Base-by-base conservation (phyloP, 2,888 invertebrate genomes). In the Hypsopygia costalis region DNA sequence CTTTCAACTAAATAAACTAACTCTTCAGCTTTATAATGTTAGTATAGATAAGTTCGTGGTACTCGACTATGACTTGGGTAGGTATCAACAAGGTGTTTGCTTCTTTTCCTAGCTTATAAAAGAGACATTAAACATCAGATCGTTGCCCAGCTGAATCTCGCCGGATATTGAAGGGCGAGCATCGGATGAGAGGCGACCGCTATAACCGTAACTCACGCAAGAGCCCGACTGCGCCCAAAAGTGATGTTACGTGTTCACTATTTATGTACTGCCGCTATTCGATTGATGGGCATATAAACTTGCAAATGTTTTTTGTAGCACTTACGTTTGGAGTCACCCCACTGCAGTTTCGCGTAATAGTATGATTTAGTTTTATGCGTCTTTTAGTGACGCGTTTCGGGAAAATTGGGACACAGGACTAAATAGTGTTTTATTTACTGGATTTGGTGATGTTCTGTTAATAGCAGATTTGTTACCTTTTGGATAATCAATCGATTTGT, bases 171-270 rank as follows among this genome's bases (percentile, higher is more conserved):
- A 62, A 64, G 69, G 62, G 62, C 52, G 69, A 61, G 61, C 52
- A 58, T 52, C 65, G 67, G 71, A 69, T 48, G 25, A 25, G 25
- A 2, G 49, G 49, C 50, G 56, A 57, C 61, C 65, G 62, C 70
- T 50, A 74, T 78, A 74, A 78, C 63, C 77, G 67, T 81, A 77
- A 76, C 72, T 78, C 78, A 78, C 63, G 59, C 51, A 60, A 51
- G 58, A 12, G 16, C 33, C 28, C 58, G 58, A 60, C 67, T 50
- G 57, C 69, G 73, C 62, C 68, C 64, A 57, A 69, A 69, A 62
- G 64, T 67, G 67, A 71, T 69, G 71, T 58, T 64, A 56, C 65
- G 67, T 66, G 62, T 63, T 59, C 64, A 65, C 69, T 75, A 76
- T 75, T 75, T 74, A 75, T 72, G 61, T 62, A 56, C 46, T 51